These are phyloP conservation scores for Schizopygopsis pylzovi DNA, from an alignment of 2,797 vertebrate species.

Conservation along the genomic window DNA sequence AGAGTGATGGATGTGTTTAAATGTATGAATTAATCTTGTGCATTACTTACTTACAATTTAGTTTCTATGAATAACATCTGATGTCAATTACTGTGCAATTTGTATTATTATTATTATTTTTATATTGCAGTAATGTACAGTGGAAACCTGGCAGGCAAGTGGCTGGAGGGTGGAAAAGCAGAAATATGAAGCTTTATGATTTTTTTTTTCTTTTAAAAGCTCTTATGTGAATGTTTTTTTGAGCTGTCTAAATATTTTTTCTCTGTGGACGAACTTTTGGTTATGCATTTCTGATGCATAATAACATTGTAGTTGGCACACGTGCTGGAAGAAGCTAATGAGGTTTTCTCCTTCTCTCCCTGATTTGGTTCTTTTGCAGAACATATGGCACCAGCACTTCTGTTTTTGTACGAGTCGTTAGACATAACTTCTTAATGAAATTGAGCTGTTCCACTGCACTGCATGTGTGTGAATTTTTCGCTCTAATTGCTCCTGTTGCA, in stretches of 20 bases:
- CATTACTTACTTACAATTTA: not conserved
- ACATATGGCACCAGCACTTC: constrained; percentile 64
- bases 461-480: constrained; percentile 31
- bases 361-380: constrained; percentile 26
- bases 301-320: constrained; percentile 31
- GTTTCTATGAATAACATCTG: constrained; percentile 46
- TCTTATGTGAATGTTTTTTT: not conserved
- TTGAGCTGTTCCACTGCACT: constrained; percentile 52
- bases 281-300: constrained; percentile 23
- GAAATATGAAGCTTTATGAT: not conserved
- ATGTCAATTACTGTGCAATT: not conserved
- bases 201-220: not conserved
- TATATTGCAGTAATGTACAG: not conserved
- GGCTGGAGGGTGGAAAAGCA: not conserved
- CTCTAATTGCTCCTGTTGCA: constrained; percentile 50
- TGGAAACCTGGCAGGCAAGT: not conserved
- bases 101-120: not conserved
- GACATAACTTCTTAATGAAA: constrained; percentile 62
- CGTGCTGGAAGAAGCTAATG: constrained; percentile 47
- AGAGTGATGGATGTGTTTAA: constrained; percentile 56
- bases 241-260: not conserved
- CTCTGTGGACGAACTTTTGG: not conserved
- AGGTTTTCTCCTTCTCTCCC: constrained; percentile 36
- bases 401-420: constrained; percentile 62
- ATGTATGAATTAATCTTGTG: not conserved